Conservation (phyloP, 2,888 invertebrate species). For the Halocaridina rubra region DNA sequence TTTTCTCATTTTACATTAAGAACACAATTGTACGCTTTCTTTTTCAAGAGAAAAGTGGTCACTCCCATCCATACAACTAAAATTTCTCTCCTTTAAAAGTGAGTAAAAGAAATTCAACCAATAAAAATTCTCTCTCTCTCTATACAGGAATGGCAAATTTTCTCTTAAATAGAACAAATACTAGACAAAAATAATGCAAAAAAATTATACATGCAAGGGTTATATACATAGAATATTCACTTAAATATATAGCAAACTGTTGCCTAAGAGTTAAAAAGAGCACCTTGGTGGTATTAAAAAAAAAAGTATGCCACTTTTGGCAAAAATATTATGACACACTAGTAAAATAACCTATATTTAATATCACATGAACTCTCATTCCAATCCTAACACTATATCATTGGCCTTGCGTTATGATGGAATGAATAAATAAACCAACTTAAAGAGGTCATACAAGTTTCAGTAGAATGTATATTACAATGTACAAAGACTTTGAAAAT, state of each 20-base stretch:
- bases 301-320: neutral
- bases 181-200: too few species aligned
- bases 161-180: neutral
- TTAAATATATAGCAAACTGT: neutral
- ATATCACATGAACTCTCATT: neutral
- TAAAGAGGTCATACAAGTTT: too few species aligned
- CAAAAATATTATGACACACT: neutral
- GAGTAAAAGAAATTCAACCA: neutral
- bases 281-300: neutral
- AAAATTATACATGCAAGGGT: neutral
- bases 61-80: neutral
- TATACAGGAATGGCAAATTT: neutral
- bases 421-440: neutral
- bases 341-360: neutral
- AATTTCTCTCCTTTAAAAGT: neutral
- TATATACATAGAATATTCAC: neutral
- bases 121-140: too few species aligned
- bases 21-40: neutral
- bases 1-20: neutral
- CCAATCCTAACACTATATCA: neutral
- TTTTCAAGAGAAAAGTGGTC: neutral
- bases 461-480: too few species aligned
- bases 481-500: too few species aligned
- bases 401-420: neutral
- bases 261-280: neutral